Percentiles rank a stretch among this genome's conserved stretches.
Conservation (phyloP, 2,797 vertebrate genomes). For the Typhlichthys subterraneus region DNA sequence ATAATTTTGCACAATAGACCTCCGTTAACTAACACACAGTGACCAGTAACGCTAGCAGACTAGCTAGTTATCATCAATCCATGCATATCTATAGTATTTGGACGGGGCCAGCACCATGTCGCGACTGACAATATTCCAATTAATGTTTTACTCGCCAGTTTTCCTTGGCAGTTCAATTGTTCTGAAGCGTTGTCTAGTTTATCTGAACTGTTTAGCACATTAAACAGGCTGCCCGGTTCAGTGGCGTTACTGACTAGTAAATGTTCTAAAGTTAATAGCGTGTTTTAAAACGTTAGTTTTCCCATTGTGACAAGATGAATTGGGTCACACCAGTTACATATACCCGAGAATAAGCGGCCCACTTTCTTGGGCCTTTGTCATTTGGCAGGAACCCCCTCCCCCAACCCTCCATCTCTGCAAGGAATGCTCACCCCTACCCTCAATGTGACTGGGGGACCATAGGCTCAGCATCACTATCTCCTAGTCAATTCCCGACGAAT, state of each 20-base stretch:
- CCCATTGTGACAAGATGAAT: conserved; percentile 12
- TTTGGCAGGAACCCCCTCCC: conserved; percentile 76
- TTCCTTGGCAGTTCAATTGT: conserved; percentile 14
- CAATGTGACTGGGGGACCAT: conserved; percentile 52
- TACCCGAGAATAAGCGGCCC: conserved; percentile 74
- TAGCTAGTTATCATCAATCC: conserved; percentile 47
- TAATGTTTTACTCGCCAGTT: conserved; percentile 12
- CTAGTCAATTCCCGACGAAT: conserved; percentile 1
- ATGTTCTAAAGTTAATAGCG: neutral
- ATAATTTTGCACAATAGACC: conserved; percentile 23
- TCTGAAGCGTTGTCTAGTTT: conserved; percentile 27
- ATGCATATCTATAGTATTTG: conserved; percentile 16
- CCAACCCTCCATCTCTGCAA: conserved; percentile 72
- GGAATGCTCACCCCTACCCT: conserved; percentile 74
- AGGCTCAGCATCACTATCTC: conserved; percentile 47
- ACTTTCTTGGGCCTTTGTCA: conserved; percentile 82
- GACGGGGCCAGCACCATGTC: conserved; percentile 3
- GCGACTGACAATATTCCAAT: conserved; percentile 9
- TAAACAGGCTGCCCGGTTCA: conserved; percentile 29
- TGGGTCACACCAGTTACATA: conserved; percentile 53
- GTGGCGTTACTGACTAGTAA: conserved; percentile 9
- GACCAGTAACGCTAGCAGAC: conserved; percentile 31
- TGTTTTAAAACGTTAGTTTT: neutral
- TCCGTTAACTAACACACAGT: conserved; percentile 20
- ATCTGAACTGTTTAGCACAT: conserved; percentile 13